Evolutionary conservation across 1,140 invertebrate genomes (phyloP).

Genomic region (fruit fly (Drosophila melanogaster)): DNA sequence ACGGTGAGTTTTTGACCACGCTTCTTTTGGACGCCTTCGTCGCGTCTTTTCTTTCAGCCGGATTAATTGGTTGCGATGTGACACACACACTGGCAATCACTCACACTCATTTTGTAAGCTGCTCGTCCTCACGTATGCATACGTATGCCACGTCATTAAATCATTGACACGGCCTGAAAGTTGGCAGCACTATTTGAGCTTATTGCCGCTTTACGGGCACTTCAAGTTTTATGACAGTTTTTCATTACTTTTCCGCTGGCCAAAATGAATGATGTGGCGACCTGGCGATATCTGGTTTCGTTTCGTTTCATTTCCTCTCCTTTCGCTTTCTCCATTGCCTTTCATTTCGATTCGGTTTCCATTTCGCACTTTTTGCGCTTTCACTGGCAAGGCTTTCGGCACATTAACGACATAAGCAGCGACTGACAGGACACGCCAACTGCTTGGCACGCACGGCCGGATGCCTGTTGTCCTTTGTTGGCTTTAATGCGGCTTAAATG

Average conservation of each 20-base stretch:
- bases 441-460: slow-evolving; percentile 34
- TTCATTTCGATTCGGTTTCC: slow-evolving; percentile 38
- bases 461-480: slow-evolving; percentile 26
- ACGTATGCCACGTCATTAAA: slow-evolving; percentile 26
- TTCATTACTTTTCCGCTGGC: slow-evolving; percentile 42
- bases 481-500: slow-evolving; percentile 44
- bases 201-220: slow-evolving; percentile 34
- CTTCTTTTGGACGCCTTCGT: slow-evolving; percentile 33
- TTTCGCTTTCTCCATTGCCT: not conserved
- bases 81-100: slow-evolving; percentile 42
- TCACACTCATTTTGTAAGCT: not conserved
- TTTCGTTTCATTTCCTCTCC: not conserved
- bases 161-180: slow-evolving; percentile 49
- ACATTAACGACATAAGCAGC: slow-evolving; percentile 65
- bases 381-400: slow-evolving; percentile 29
- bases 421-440: slow-evolving; percentile 36
- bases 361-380: slow-evolving; percentile 48
- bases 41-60: slow-evolving; percentile 54
- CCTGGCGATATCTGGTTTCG: slow-evolving; percentile 14
- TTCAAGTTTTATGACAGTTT: slow-evolving; percentile 51
- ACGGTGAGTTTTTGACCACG: slow-evolving; percentile 34
- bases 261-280: slow-evolving; percentile 48
- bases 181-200: slow-evolving; percentile 30
- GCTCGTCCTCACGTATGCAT: slow-evolving; percentile 10
- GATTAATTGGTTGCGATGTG: slow-evolving; percentile 70